Percentiles rank a stretch among this genome's conserved stretches.
These are phyloP conservation scores for Ceuthmochares aereus DNA, from an alignment of 2,113 vertebrate genomes.

Conservation along the genomic window DNA sequence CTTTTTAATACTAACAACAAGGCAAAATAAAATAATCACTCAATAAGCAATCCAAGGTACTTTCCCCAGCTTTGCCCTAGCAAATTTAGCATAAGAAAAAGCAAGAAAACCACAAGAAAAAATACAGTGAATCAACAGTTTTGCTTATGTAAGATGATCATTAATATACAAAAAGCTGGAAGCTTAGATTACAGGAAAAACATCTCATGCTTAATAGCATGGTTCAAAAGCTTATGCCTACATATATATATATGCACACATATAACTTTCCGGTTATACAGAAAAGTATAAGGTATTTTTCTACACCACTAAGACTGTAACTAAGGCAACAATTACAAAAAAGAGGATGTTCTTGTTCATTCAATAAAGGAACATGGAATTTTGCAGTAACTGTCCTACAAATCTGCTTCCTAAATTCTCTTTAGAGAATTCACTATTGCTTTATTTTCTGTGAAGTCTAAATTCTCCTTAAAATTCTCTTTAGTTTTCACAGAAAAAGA, in stretches of 20 bases:
- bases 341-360: neutral
- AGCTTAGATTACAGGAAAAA: neutral
- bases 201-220: neutral
- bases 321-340: neutral
- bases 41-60: too few relatives aligned
- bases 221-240: neutral
- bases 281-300: neutral
- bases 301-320: neutral
- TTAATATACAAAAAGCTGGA: neutral
- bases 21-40: neutral
- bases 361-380: neutral
- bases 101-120: neutral
- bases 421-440: neutral
- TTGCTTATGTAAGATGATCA: neutral
- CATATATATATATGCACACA: neutral
- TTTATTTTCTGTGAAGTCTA: too few relatives aligned
- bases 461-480: too few relatives aligned
- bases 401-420: neutral
- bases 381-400: neutral
- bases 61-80: neutral
- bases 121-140: neutral
- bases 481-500: neutral
- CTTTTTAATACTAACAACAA: neutral
- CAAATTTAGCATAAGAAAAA: neutral
- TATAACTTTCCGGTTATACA: neutral